Percentiles rank a stretch among this genome's conserved stretches.
Conservation (phyloP, 2,797 vertebrate genomes). For the Emys orbicularis region DNA sequence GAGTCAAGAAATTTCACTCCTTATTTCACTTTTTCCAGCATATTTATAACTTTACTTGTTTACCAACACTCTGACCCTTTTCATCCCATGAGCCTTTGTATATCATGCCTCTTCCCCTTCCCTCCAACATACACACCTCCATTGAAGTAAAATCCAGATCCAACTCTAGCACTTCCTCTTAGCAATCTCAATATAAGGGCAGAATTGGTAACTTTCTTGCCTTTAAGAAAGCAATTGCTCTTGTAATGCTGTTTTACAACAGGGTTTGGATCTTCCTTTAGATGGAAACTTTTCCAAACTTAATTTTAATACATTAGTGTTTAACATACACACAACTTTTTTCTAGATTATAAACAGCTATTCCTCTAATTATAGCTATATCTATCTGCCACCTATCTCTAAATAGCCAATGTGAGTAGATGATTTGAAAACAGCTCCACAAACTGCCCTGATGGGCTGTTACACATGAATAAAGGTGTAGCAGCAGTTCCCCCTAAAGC, state of each 20-base stretch:
- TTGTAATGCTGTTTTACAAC: not conserved
- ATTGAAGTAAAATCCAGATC: not conserved
- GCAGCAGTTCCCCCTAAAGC: not conserved
- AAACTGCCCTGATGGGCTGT: not conserved
- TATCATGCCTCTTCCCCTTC: not conserved
- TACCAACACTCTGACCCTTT: not conserved
- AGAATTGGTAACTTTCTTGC: not conserved
- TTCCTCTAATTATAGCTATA: not conserved
- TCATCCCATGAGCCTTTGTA: not conserved
- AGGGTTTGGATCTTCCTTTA: not conserved
- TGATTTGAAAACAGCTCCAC: not conserved
- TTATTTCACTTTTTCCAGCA: not conserved
- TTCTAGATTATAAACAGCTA: not conserved
- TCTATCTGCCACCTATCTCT: not conserved
- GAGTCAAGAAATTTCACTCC: not conserved
- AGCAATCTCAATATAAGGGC: not conserved
- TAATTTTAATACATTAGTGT: not conserved
- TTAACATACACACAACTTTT: no score
- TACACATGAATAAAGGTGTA: not conserved
- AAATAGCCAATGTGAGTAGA: not conserved
- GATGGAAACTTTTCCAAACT: not conserved
- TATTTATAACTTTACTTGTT: not conserved
- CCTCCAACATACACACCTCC: not conserved
- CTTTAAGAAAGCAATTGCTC: not conserved
- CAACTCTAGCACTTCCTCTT: not conserved